These are phyloP conservation scores for Marronus borbonicus DNA, from an alignment of 2,888 invertebrate species.

Conservation along the genomic window DNA sequence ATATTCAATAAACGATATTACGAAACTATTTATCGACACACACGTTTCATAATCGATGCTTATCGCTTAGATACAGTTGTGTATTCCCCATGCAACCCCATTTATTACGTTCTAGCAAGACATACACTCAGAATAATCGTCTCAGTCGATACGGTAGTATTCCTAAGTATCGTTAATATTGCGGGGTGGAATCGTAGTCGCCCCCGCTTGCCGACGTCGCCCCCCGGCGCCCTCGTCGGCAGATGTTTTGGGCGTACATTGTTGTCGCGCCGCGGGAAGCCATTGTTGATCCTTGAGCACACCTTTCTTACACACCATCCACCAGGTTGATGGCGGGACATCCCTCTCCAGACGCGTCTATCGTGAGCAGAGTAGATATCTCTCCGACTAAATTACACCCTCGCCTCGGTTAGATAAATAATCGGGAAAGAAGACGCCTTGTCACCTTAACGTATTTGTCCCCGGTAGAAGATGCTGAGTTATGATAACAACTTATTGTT, in stretches of 20 bases:
- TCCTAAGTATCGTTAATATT: constrained; percentile 49
- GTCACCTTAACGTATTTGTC: no score
- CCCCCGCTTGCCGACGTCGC: constrained; percentile 52
- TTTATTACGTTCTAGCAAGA: neutral
- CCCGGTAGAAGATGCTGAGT: no score
- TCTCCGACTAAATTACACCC: no score
- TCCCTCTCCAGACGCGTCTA: constrained; percentile 38
- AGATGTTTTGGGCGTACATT: constrained; percentile 69
- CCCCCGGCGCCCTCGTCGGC: constrained; percentile 58
- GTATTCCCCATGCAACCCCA: neutral
- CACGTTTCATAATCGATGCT: neutral
- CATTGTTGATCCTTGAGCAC: constrained; percentile 64
- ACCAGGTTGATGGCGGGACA: constrained; percentile 14
- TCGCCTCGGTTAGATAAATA: no score
- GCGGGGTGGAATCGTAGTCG: constrained; percentile 46
- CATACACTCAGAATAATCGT: no score
- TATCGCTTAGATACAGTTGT: constrained; percentile 17
- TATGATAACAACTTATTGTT: no score
- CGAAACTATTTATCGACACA: no score
- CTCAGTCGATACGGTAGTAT: no score
- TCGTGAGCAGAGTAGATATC: no score
- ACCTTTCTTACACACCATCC: constrained; percentile 63
- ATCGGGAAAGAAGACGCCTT: no score
- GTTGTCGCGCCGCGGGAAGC: constrained; percentile 66
- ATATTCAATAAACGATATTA: no score